These are phyloP conservation scores for Meganola albula DNA, from an alignment of 2,888 invertebrate species.

Conservation along the genomic window DNA sequence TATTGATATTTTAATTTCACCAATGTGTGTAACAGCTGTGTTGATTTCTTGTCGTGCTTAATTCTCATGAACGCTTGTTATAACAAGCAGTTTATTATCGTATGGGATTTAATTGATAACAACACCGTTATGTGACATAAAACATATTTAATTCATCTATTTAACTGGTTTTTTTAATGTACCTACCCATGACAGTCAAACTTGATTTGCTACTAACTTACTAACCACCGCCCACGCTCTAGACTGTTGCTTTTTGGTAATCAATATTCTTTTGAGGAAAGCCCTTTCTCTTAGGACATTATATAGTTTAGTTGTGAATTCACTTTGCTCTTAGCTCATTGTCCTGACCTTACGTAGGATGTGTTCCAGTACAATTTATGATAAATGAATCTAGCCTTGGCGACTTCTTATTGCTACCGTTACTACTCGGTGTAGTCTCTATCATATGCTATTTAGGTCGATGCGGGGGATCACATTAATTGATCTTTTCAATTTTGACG, in stretches of 20 bases:
- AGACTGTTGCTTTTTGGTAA: conserved; percentile 47
- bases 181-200: conserved; percentile 26
- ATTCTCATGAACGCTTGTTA: conserved; percentile 25
- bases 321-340: conserved; percentile 26
- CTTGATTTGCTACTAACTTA: conserved; percentile 51
- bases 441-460: conserved; percentile 60
- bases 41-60: conserved; percentile 37
- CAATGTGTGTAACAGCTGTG: conserved; percentile 60
- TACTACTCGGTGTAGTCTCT: conserved; percentile 60
- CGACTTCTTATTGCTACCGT: conserved; percentile 68
- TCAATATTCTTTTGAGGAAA: conserved; percentile 42
- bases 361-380: conserved; percentile 45
- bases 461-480: conserved; percentile 46
- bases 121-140: conserved; percentile 40
- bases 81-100: neutral
- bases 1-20: conserved; percentile 53
- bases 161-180: conserved; percentile 24
- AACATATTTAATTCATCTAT: too few relatives aligned
- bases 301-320: conserved; percentile 25
- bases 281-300: conserved; percentile 35
- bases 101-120: conserved; percentile 36
- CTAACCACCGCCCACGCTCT: conserved; percentile 63
- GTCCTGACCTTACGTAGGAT: conserved; percentile 21
- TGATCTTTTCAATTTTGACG: too few relatives aligned
- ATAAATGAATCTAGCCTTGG: conserved; percentile 72